Evolutionary conservation across 1,140 invertebrate species (phyloP), one percentile per base, ranked within the genome.

Genomic region (Ptiloglossa arizonensis): DNA sequence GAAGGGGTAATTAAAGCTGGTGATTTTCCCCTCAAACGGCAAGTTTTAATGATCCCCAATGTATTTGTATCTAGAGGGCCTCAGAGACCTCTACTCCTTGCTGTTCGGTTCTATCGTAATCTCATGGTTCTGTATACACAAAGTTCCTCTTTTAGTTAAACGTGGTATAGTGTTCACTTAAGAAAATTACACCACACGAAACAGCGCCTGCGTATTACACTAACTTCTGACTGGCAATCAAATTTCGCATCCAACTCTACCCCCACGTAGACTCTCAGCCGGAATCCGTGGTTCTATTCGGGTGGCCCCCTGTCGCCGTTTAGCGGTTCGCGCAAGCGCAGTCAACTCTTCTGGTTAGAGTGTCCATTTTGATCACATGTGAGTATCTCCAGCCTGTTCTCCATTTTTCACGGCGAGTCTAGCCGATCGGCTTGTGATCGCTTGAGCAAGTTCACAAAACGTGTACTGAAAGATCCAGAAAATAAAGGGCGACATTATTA

Each of bases 331-430:
- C 93, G 92, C 93, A 91, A 89, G 91, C 92, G 92, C 91, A 73
- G 41, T 72, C 83, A 86, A 87, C 88, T 92, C 93, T 94, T 94
- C 93, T 93, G 93, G 93, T 92, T 93, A 93, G 90, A 94, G 93
- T 93, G 93, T 93, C 93, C 93, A 94, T 94, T 93, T 94, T 94
- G 93, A 92, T 93, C 93, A 94, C 94, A 94, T 94, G 94, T 94
- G 93, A 94, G 94, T 94, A 93, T 92, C 81, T 74, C 86, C 90
- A 91, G 83, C 69, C 88, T 90, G 88, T 83, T 90, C 86, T 87
- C 79, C 71, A 79, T 87, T 89, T 91, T 76, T 76, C 64, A 76
- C 91, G 83, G 85, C 82, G 82, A 86, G 84, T 76, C 56, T 69
- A 88, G 86, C 82, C 87, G 86, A 89, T 90, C 84, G 87, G 32